These are phyloP conservation scores for Pristionchus japonicus DNA, from an alignment of 2,888 invertebrate genomes.

Conservation along the genomic window DNA sequence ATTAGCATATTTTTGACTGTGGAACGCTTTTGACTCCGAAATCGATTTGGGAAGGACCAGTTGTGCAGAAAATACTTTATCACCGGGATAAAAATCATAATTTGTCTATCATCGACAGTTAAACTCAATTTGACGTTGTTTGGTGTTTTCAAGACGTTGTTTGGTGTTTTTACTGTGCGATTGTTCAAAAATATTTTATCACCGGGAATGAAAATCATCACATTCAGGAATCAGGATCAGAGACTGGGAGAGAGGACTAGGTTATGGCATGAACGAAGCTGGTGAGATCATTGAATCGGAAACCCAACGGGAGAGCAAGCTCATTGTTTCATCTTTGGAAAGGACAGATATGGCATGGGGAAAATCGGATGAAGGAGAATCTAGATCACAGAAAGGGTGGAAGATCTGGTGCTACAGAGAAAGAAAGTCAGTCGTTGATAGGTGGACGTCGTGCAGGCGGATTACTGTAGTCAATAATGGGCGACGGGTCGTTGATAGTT, in stretches of 20 bases:
- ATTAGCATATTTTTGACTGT: background rate
- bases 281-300: background rate
- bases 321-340: slow-evolving; percentile 8
- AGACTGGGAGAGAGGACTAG: background rate
- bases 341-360: slow-evolving; percentile 1
- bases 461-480: slow-evolving; percentile 7
- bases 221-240: no score
- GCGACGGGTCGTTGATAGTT: background rate
- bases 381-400: background rate
- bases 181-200: background rate
- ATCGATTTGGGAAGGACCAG: no score
- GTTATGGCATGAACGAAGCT: background rate
- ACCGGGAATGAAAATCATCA: background rate
- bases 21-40: background rate
- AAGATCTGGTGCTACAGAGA: no score
- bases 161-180: no score
- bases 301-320: background rate
- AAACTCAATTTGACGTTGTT: no score
- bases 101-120: no score
- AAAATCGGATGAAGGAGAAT: background rate
- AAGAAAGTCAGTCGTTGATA: background rate
- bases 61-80: no score
- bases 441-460: background rate
- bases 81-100: no score
- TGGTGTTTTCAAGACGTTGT: no score